Evolutionary conservation across 2,797 vertebrate species (phyloP), one percentile per base, ranked within the genome.

Genomic region (Echiichthys vipera): DNA sequence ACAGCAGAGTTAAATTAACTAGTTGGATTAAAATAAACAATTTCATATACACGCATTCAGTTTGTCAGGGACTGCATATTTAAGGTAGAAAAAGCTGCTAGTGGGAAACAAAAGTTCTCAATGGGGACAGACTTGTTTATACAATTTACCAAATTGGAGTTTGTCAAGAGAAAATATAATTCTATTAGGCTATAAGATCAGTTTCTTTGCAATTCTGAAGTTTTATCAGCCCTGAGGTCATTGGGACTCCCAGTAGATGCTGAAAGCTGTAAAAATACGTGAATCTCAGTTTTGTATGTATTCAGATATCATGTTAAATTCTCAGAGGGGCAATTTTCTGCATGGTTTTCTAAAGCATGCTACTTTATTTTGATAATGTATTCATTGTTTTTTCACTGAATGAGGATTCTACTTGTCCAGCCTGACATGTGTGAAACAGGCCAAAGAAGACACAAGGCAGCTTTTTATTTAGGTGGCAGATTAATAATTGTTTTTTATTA

Each of bases 331-430:
- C 3, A 36, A 36, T 47, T 49, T 45, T 6, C 25, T 25, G 51
- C 30, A 5, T 20, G 1, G 32, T n/a, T 27, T 20, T 34, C 18
- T 13, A 18, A 22, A 64, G 50, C 22, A 7, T 42, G 5, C 13
- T 47, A 1, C n/a, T 39, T 29, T 4, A 24, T n/a, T 27, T 25
- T 0, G 5, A 22, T 3, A 7, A 37, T 67, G 14, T 67, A 45
- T 40, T 65, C 7, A 61, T 65, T 62, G 39, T 46, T 72, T 82
- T 57, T 59, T 74, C 13, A 29, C n/a, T 54, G 25, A 49, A 57
- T 18, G 45, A 30, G 0, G 9, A 45, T 36, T 63, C 54, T 32
- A 5, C 14, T 72, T 53, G 11, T 45, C 46, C 42, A 40, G 20
- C 11, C 53, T 0, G 29, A 30, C 34, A 24, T 20, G 1, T 46